phyloP scores from a whole-genome alignment of 2,797 vertebrate genomes.

The Hemibagrus guttatus region DNA sequence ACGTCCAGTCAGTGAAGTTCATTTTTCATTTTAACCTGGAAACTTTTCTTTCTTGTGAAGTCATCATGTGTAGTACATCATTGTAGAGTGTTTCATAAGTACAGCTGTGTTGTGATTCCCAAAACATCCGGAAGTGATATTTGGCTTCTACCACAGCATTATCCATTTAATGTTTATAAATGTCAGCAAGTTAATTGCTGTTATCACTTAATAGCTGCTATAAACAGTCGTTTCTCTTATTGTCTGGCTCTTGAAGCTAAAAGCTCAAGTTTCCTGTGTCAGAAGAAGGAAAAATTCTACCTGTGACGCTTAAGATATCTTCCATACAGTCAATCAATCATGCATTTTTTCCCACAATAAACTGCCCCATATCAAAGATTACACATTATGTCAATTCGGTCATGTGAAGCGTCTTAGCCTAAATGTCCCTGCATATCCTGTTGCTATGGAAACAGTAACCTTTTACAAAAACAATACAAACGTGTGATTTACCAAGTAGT shows the following conservation, averaged over 20 bases:
- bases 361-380: not conserved
- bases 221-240: not conserved
- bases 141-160: not conserved
- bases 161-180: not conserved
- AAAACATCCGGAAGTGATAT: not conserved
- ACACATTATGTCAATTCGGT: not conserved
- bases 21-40: not conserved
- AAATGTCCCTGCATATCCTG: not conserved
- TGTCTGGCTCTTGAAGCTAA: not conserved
- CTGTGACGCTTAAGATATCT: not conserved
- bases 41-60: not conserved
- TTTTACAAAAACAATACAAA: not conserved
- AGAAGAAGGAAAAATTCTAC: not conserved
- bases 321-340: not conserved
- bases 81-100: not conserved
- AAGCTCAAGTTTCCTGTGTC: not conserved
- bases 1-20: not conserved
- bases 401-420: not conserved
- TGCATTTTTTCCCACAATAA: no score
- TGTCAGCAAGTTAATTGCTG: not conserved
- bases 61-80: not conserved
- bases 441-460: not conserved
- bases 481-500: not conserved
- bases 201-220: not conserved
- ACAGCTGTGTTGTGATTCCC: not conserved